These are phyloP conservation scores for Mormyrus lacerda DNA, from an alignment of 2,113 vertebrate genomes.

Conservation along the genomic window DNA sequence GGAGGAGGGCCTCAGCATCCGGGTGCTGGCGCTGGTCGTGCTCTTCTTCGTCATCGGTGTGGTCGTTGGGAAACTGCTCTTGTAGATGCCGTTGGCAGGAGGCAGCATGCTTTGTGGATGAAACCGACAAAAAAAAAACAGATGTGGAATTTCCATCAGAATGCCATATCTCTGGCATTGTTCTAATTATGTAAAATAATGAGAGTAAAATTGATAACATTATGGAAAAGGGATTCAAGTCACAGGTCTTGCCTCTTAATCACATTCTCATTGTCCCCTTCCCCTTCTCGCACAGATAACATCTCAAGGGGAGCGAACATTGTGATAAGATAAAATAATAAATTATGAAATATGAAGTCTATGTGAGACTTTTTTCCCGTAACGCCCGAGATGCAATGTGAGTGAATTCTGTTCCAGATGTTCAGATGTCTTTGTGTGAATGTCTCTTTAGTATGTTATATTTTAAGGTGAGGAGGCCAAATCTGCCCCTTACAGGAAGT, in stretches of 20 bases:
- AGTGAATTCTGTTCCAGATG: constrained; percentile 35
- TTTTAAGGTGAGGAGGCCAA: constrained; percentile 42
- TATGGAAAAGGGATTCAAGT: constrained; percentile 45
- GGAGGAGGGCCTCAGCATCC: constrained; percentile 80
- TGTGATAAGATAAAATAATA: constrained; percentile 30
- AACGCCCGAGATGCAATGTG: constrained; percentile 38
- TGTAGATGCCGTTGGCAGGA: constrained; percentile 65
- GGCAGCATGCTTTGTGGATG: constrained; percentile 65
- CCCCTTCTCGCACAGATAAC: constrained; percentile 58
- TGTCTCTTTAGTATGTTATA: constrained; percentile 44
- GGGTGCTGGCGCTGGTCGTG: constrained; percentile 78
- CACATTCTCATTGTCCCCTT: constrained; percentile 48
- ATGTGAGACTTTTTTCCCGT: constrained; percentile 35
- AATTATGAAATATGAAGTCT: constrained; percentile 16
- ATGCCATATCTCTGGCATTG: constrained; percentile 69
- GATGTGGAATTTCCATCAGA: constrained; percentile 65
- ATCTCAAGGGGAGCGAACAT: constrained; percentile 27
- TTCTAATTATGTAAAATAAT: constrained; percentile 72
- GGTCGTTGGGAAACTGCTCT: constrained; percentile 89
- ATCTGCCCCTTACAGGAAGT: background rate
- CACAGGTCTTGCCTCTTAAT: constrained; percentile 87
- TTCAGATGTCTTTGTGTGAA: constrained; percentile 35
- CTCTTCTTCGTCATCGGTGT: constrained; percentile 91
- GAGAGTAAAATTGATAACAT: constrained; percentile 23
- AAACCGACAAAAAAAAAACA: constrained; percentile 37